Evolutionary conservation across 2,797 vertebrate species (phyloP).

Genomic region (Myotis findleyi): DNA sequence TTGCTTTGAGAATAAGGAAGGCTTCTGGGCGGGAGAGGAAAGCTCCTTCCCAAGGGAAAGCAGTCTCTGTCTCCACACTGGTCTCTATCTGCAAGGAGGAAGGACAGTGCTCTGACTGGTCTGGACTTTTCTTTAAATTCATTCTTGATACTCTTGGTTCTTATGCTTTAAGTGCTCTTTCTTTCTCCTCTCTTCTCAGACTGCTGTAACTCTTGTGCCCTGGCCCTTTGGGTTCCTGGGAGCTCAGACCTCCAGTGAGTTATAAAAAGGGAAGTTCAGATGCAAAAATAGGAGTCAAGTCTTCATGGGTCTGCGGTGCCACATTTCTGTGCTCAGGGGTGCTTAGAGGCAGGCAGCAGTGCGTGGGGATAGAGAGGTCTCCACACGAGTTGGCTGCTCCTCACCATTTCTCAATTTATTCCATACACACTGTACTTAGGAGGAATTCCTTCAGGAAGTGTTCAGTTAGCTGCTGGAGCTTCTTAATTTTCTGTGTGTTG

Average conservation of each 20-base stretch:
- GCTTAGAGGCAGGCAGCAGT: no score
- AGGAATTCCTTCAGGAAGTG: conserved; percentile 9
- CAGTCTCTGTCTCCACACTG: neutral
- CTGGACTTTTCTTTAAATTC: neutral
- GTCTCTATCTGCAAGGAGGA: neutral
- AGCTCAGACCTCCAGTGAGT: neutral
- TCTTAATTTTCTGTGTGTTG: conserved; percentile 8
- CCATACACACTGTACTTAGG: neutral
- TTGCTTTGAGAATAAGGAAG: neutral
- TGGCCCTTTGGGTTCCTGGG: neutral
- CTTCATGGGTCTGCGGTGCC: no score
- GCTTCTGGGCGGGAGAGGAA: neutral
- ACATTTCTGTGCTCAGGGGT: neutral
- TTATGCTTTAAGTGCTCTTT: neutral
- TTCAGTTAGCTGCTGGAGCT: neutral
- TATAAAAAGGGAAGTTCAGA: neutral
- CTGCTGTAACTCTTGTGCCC: neutral
- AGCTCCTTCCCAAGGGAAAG: neutral
- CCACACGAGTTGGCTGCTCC: neutral
- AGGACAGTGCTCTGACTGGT: neutral
- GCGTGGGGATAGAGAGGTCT: neutral
- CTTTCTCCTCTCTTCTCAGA: neutral
- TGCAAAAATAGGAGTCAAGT: neutral
- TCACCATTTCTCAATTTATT: neutral
- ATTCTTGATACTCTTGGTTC: neutral